Evolutionary conservation across 2,113 vertebrate species (phyloP).

Genomic region (Psittacula cyanocephala): DNA sequence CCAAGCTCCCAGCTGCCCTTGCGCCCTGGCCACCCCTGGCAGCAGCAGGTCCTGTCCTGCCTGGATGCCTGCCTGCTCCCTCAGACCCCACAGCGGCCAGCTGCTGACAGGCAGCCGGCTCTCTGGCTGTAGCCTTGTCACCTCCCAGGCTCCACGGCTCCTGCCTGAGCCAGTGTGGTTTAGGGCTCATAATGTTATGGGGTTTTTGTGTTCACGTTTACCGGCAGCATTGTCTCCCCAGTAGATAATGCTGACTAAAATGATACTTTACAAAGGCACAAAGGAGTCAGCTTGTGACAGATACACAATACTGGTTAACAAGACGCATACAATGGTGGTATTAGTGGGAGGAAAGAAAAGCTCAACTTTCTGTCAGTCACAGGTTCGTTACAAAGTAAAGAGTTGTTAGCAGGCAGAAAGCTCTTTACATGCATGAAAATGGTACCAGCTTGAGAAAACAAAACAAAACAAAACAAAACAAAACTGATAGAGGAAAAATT

Average conservation of each 20-base stretch:
- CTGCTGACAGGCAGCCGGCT: background rate
- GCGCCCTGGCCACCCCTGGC: background rate
- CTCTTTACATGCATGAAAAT: conserved; percentile 19
- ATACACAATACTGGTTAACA: conserved; percentile 62
- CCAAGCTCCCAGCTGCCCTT: accelerated
- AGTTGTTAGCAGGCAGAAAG: conserved; percentile 27
- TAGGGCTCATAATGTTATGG: background rate
- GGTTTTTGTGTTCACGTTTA: conserved; percentile 6
- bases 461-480: background rate
- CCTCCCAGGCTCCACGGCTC: background rate
- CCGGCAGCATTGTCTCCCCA: conserved; percentile 23
- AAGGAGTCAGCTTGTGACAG: conserved; percentile 67
- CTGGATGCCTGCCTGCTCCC: background rate
- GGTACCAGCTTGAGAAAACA: background rate
- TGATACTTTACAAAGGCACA: conserved; percentile 63
- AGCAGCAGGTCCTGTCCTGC: background rate
- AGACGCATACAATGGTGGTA: conserved; percentile 48
- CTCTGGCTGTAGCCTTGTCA: background rate
- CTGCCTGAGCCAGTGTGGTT: background rate
- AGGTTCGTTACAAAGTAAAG: conserved; percentile 57
- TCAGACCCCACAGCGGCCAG: accelerated
- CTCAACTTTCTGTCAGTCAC: conserved; percentile 56
- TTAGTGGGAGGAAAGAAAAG: conserved; percentile 67
- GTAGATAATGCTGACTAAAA: conserved; percentile 61
- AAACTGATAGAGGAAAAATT: background rate